Conservation (phyloP, 2,888 invertebrate genomes). For the Drosophila fulvimacula region DNA sequence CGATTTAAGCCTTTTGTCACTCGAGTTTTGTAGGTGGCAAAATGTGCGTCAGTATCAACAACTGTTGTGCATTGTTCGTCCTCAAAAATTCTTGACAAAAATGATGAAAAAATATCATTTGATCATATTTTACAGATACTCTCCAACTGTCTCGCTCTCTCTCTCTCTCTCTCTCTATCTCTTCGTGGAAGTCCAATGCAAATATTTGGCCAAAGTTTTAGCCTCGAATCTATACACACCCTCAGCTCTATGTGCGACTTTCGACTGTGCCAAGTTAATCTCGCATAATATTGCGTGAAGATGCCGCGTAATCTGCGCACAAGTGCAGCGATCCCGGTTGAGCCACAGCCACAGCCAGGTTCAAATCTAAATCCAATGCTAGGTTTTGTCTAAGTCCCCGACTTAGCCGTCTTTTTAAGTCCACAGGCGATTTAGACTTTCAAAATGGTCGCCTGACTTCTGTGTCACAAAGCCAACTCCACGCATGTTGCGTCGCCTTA, state of each 20-base stretch:
- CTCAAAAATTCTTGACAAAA: conserved; percentile 41
- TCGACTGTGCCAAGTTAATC: conserved; percentile 65
- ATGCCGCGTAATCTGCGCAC: conserved; percentile 45
- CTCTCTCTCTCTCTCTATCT: background rate
- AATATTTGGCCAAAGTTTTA: conserved; percentile 58
- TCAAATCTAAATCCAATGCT: conserved; percentile 17
- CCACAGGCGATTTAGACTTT: conserved; percentile 5
- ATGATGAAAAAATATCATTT: conserved; percentile 62
- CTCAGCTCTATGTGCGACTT: conserved; percentile 20
- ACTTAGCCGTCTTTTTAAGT: conserved; percentile 41
- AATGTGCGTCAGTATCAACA: conserved; percentile 62
- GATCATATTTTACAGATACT: conserved; percentile 51
- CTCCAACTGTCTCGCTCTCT: background rate
- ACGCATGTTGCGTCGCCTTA: background rate
- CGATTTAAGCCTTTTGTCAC: conserved; percentile 77
- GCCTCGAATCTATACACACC: conserved; percentile 5
- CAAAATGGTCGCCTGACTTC: conserved; percentile 30
- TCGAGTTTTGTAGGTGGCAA: conserved; percentile 74
- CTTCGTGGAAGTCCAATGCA: conserved; percentile 57
- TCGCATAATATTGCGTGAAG: conserved; percentile 69
- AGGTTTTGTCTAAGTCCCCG: conserved; percentile 21
- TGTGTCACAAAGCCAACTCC: conserved; percentile 28
- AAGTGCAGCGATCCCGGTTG: conserved; percentile 34
- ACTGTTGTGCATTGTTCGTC: conserved; percentile 37
- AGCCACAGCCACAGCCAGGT: conserved; percentile 8